phyloP scores from a whole-genome alignment of 2,888 invertebrate genomes.

The Beris morrisii region DNA sequence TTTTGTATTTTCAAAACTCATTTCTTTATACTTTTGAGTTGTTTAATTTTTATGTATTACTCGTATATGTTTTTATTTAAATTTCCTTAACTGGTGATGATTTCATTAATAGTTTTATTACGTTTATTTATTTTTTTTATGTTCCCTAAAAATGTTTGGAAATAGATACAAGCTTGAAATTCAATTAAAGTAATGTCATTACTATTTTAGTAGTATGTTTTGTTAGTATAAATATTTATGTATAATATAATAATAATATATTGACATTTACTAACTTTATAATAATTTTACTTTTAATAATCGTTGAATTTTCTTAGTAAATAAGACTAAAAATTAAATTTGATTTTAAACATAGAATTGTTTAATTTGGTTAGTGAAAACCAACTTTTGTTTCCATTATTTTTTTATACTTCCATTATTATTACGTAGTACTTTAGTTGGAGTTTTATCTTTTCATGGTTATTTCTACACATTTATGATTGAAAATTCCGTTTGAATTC shows the following conservation, averaged over 20 bases:
- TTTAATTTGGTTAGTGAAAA: background rate
- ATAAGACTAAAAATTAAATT: conserved; percentile 16
- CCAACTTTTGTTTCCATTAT: background rate
- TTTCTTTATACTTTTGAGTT: conserved; percentile 12
- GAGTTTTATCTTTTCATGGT: no score
- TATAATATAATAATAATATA: conserved; percentile 21
- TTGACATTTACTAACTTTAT: conserved; percentile 26
- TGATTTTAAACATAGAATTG: background rate
- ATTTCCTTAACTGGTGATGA: conserved; percentile 22
- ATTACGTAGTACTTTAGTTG: no score
- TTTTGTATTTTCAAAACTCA: conserved; percentile 7
- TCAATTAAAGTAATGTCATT: conserved; percentile 18
- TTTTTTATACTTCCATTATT: no score
- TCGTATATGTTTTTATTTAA: conserved; percentile 7
- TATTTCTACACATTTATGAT: no score
- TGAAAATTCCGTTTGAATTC: no score
- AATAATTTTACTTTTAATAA: conserved; percentile 25
- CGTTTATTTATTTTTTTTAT: conserved; percentile 18
- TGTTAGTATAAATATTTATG: conserved; percentile 24
- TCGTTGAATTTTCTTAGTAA: conserved; percentile 30
- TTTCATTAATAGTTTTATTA: conserved; percentile 8
- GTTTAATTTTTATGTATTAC: conserved; percentile 1
- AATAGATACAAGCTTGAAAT: conserved; percentile 24
- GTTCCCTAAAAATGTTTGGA: conserved; percentile 25
- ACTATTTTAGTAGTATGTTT: conserved; percentile 18